Evolutionary conservation across 2,797 vertebrate genomes (phyloP).

Genomic region (Myiotriccus ornatus): DNA sequence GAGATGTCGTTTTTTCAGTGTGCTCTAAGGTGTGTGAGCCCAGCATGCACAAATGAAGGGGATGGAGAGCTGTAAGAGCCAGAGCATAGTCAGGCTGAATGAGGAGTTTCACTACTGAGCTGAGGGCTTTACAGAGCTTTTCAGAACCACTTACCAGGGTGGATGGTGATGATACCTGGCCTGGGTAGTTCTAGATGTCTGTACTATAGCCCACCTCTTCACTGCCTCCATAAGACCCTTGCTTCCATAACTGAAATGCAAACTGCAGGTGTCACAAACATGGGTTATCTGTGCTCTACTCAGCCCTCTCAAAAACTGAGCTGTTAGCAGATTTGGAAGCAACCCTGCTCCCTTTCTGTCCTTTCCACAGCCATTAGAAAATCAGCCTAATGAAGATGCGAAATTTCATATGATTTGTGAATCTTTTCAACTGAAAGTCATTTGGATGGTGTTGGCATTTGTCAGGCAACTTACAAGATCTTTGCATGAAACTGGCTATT

Average conservation of each 20-base stretch:
- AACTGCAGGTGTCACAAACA: not conserved
- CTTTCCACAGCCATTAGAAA: not conserved
- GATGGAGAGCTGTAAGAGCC: not conserved
- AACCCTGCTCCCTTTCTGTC: not conserved
- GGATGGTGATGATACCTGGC: not conserved
- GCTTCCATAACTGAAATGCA: not conserved
- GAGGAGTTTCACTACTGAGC: not conserved
- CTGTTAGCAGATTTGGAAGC: not conserved
- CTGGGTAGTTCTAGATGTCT: not conserved
- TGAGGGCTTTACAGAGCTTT: not conserved
- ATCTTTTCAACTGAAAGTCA: not conserved
- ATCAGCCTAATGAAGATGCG: not conserved
- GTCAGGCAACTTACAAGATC: not conserved
- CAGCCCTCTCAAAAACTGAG: not conserved
- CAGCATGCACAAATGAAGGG: not conserved
- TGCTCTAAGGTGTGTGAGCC: not conserved
- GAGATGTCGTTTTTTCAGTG: not conserved
- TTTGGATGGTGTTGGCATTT: not conserved
- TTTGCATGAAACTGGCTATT: conserved; percentile 1
- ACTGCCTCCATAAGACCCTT: not conserved
- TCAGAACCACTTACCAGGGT: not conserved
- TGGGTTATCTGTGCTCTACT: not conserved
- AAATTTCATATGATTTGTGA: not conserved
- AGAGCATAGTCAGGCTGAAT: not conserved
- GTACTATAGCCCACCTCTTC: not conserved